phyloP scores from a whole-genome alignment of 2,888 invertebrate species.

The Pardosa pseudoannulata region DNA sequence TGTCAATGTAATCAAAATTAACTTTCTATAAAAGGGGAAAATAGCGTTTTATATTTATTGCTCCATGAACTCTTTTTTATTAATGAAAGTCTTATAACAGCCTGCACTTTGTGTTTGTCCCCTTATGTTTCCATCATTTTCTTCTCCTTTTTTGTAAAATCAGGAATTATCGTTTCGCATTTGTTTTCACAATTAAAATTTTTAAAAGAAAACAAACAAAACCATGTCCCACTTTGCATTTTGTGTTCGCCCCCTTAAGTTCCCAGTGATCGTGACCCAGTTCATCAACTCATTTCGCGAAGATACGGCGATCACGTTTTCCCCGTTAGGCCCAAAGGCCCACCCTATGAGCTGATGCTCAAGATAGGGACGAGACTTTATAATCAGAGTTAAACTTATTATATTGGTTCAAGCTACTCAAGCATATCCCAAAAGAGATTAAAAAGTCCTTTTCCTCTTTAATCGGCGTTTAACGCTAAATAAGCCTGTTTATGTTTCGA shows the following conservation, averaged over 20 bases:
- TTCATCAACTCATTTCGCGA: conserved; percentile 65
- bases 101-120: too few relatives aligned
- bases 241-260: not conserved
- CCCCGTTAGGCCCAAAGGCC: conserved; percentile 60
- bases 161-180: too few relatives aligned
- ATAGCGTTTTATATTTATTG: too few relatives aligned
- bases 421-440: conserved; percentile 27
- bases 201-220: too few relatives aligned
- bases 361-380: conserved; percentile 53
- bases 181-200: too few relatives aligned
- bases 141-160: too few relatives aligned
- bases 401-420: conserved; percentile 37
- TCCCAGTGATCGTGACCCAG: conserved; percentile 57
- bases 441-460: conserved; percentile 30
- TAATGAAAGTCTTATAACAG: too few relatives aligned
- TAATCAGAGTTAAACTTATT: conserved; percentile 58
- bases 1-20: too few relatives aligned
- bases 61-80: too few relatives aligned
- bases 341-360: conserved; percentile 55
- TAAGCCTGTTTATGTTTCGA: conserved; percentile 16
- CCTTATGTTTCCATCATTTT: too few relatives aligned
- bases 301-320: conserved; percentile 66
- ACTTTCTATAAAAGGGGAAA: too few relatives aligned
- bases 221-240: not conserved
- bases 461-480: conserved; percentile 59